Conservation (phyloP, 2,888 invertebrate genomes). For the Apodemia zela region DNA sequence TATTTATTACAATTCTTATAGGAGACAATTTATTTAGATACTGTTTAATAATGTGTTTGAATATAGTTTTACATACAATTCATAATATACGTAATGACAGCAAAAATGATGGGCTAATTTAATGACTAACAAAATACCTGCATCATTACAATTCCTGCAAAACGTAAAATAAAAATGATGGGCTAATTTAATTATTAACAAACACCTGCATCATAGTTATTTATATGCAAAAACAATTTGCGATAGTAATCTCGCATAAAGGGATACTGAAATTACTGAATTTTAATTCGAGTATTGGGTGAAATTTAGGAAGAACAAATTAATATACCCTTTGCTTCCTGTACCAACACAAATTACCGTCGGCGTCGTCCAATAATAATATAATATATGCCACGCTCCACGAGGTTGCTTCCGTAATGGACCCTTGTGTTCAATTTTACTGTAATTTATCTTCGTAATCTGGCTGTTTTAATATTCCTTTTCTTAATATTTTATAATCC, state of each 20-base stretch:
- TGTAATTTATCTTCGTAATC: background rate
- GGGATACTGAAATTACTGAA: background rate
- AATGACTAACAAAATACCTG: no score
- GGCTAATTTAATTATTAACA: background rate
- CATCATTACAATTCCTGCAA: no score
- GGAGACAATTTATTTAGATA: no score
- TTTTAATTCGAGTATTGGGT: background rate
- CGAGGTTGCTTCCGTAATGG: background rate
- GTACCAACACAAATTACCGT: background rate
- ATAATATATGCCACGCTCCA: no score
- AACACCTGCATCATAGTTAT: no score
- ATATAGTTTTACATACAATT: no score
- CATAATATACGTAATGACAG: no score
- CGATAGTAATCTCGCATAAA: background rate
- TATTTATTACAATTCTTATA: no score
- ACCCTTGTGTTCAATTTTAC: background rate
- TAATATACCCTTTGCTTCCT: background rate
- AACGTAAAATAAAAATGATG: no score
- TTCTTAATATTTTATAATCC: background rate
- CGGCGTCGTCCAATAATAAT: no score
- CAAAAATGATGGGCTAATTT: background rate
- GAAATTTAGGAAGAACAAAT: background rate
- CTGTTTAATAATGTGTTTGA: no score
- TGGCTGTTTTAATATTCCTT: background rate
- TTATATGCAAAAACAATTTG: background rate